Percentiles rank a stretch among this genome's conserved stretches.
phyloP scores from a whole-genome alignment of 2,888 invertebrate species.

The Melitaea athalia region DNA sequence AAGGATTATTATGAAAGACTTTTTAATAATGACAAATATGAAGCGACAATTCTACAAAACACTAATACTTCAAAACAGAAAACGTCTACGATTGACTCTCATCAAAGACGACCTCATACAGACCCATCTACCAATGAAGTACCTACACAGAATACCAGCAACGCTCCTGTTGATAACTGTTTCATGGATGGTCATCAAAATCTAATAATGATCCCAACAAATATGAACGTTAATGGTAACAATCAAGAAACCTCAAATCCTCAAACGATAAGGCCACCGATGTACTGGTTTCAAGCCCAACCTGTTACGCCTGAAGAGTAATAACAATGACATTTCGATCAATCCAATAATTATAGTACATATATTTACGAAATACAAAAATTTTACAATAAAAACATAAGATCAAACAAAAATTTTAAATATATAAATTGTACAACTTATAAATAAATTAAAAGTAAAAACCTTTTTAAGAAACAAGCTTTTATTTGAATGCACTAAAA shows the following conservation, averaged over 20 bases:
- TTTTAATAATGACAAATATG: neutral
- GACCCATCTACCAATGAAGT: neutral
- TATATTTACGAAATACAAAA: neutral
- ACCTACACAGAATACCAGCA: neutral
- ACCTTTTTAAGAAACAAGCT: too few species aligned
- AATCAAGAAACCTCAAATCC: neutral
- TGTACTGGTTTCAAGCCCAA: constrained; percentile 17
- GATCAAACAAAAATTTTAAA: neutral
- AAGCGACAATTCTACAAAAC: neutral
- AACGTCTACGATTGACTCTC: neutral
- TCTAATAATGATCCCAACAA: neutral
- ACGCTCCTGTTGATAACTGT: neutral
- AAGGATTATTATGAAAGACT: neutral
- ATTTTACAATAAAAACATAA: neutral
- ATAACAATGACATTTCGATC: neutral
- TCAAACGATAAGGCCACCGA: neutral
- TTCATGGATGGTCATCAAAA: neutral
- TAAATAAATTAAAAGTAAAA: too few species aligned
- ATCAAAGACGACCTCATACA: neutral
- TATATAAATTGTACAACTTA: neutral
- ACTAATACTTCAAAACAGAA: neutral
- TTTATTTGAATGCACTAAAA: too few species aligned
- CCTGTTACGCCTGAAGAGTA: constrained; percentile 23
- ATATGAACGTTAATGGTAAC: neutral
- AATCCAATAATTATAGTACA: too few species aligned